Percentiles rank a stretch among this genome's conserved stretches.
Evolutionary conservation across 2,797 vertebrate genomes (phyloP).

Genomic region (Schizopygopsis pylzovi): DNA sequence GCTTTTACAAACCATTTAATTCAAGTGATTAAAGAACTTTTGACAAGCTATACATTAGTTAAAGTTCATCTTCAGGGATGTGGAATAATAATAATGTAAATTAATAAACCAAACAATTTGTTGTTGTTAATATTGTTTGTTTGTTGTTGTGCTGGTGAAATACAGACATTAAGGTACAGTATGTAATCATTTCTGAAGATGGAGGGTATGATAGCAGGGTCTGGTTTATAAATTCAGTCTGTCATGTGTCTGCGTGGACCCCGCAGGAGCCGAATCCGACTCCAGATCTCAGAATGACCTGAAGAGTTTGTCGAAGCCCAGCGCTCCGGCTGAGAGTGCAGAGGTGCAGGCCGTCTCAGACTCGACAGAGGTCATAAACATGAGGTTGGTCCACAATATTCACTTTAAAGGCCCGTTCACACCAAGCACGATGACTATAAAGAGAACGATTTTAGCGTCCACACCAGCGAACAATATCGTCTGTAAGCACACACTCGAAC

Average conservation of each 20-base stretch:
- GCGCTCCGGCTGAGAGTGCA: slow-evolving; percentile 55
- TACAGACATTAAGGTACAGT: background rate
- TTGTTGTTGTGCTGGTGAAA: background rate
- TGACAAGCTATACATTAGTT: background rate
- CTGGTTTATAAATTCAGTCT: slow-evolving; percentile 22
- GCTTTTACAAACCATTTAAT: background rate
- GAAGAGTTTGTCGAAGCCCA: slow-evolving; percentile 47
- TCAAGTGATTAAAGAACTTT: background rate
- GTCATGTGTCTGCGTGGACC: slow-evolving; percentile 47
- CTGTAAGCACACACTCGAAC: too few relatives aligned
- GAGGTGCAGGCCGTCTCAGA: slow-evolving; percentile 53
- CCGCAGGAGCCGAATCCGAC: slow-evolving; percentile 25
- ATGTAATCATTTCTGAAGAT: background rate
- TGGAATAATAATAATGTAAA: background rate
- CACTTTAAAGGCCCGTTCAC: background rate
- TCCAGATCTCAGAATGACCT: slow-evolving; percentile 1
- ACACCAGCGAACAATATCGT: too few relatives aligned
- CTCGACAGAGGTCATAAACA: slow-evolving; percentile 28
- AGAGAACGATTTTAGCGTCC: too few relatives aligned
- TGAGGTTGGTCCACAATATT: slow-evolving; percentile 38
- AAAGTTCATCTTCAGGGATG: background rate
- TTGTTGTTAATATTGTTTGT: background rate
- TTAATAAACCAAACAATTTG: background rate
- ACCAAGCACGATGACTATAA: too few relatives aligned
- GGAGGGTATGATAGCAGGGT: background rate